Base-by-base conservation (phyloP, 2,888 invertebrate genomes). In the Notocelia uddmanniana region DNA sequence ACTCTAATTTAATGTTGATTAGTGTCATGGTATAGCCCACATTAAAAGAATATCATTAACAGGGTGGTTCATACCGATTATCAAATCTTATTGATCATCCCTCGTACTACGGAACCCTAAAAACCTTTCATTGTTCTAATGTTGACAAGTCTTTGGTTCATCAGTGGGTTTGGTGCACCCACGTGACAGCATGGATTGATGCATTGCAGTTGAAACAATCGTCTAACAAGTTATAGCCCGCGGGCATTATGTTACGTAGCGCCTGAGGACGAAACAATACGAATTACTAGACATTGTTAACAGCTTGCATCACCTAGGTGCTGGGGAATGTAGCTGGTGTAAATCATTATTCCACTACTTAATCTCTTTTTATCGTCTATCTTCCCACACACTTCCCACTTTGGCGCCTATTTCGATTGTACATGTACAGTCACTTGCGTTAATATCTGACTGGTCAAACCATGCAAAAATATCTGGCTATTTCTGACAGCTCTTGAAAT, bases 171-270 rank as follows among this genome's bases (percentile, higher is more conserved):
- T 63, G 62, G 66, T 62, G 59, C 74, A 71, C 74, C 74, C 74
- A 74, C 74, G 71, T 72, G 54, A 68, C 57, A 19, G 70, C 57
- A 52, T 18, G 31, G 67, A 71, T 69, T 74, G 74, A 74, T 74
- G 67, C 68, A 69, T 74, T 60, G 68, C 64, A 48, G 60, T 60
- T 59, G 73, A 80, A 83, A 82, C 77, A 78, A 78, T 75, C 50
- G 74, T 69, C 73, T 73, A 80, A 82, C 83, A 79, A 77, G 76
- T 76, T 79, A 75, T 81, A 79, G 76, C 76, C 75, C 59, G 63
- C 57, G 74, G 75, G 69, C 74, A 68, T 64, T 55, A 26, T 64
- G 58, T 74, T 73, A 68, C 69, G 64, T 57, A 72, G 73, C 37
- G 60, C 54, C 70, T 64, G 66, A 69, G 55, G 66, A 21, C 48